Evolutionary conservation across 2,113 vertebrate species (phyloP), one percentile per base, ranked within the genome.

Genomic region (Bufo bufo): DNA sequence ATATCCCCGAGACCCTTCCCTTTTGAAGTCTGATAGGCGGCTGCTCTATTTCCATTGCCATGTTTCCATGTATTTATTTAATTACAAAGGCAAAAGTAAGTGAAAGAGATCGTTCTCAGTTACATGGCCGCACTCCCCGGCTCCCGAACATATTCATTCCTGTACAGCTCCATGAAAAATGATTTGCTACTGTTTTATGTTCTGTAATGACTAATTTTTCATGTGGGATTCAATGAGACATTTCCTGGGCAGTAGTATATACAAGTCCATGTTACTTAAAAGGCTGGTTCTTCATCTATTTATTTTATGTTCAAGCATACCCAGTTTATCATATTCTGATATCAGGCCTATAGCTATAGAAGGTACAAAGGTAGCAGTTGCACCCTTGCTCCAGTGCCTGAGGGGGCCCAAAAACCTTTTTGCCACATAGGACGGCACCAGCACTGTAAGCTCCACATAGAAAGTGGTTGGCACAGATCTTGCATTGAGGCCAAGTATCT

Each of bases 121-220:
- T 49, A 75, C 72, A 50, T 50, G 47, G 72, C 49, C 17, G 4
- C 7, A 10, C 3, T 75, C 47, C 3, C 7, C 45, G 47, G 17
- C 72, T 43, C 45, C 72, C 9, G 12, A 75, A 75, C 47, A 11
- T 14, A 75, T 50, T 50, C 72, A 20, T 50, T 19, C 45, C 45
- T 3, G 49, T 20, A 75, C 45, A 75, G 16, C 72, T 50, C 47
- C 72, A 50, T 75, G 47, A 75, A 50, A 75, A 75, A 75, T 75
- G 72, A 50, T 75, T 75, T 75, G 72, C 72, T 75, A 75, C 72
- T 75, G 72, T 20, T 75, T 75, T 20, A 75, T 75, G 72, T 75
- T 75, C 47, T 20, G 17, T 75, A 49, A 49, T 9, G 16, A 20
- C 72, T 45, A 17, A 50, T 75, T 49, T 75, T 75, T 50, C 6